phyloP scores from a whole-genome alignment of 2,113 vertebrate genomes.

The Carassius auratus region DNA sequence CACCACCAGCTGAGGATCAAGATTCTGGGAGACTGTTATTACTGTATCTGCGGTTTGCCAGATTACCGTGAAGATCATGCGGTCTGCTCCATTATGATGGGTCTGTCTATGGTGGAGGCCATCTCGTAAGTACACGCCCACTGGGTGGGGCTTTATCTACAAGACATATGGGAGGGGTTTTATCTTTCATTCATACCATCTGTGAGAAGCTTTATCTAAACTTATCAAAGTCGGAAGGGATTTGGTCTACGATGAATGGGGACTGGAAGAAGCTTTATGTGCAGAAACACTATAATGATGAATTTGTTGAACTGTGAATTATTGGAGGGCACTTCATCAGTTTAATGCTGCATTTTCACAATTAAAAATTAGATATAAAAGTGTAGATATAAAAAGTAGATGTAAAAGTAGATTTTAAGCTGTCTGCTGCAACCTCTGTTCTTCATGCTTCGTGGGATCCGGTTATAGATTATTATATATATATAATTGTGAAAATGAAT shows the following conservation, averaged over 20 bases:
- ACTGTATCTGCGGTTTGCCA: conserved; percentile 94
- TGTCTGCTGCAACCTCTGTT: too few relatives aligned
- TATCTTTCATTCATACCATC: background rate
- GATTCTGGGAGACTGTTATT: conserved; percentile 95
- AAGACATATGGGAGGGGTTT: background rate
- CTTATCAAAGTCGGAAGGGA: background rate
- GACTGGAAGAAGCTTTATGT: background rate
- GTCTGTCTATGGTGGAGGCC: conserved; percentile 93
- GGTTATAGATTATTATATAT: too few relatives aligned
- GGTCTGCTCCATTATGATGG: conserved; percentile 92
- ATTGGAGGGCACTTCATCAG: background rate
- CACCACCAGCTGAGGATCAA: conserved; percentile 93
- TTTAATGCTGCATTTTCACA: background rate
- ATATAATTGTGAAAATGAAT: too few relatives aligned
- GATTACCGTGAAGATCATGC: conserved; percentile 93
- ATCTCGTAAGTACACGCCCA: conserved; percentile 83
- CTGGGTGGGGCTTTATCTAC: background rate
- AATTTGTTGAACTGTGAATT: background rate
- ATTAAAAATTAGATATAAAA: too few relatives aligned
- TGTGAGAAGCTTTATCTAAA: conserved; percentile 4
- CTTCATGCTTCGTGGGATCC: too few relatives aligned
- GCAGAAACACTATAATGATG: background rate
- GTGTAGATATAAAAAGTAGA: too few relatives aligned
- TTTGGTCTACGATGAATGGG: background rate
- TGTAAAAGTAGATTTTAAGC: too few relatives aligned